phyloP scores from a whole-genome alignment of 2,888 invertebrate species.

The Dicycla oo region DNA sequence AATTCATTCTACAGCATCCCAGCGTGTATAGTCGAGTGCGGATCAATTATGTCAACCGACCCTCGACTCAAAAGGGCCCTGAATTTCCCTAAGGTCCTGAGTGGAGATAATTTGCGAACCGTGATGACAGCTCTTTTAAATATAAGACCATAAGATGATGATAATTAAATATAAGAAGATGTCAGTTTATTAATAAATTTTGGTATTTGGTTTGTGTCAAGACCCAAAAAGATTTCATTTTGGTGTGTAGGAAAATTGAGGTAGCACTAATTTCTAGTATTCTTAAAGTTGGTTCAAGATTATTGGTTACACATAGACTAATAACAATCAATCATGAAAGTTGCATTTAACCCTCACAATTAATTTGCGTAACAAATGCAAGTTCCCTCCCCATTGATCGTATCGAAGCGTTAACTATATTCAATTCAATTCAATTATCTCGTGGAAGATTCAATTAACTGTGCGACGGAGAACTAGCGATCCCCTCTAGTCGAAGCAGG shows the following conservation, averaged over 20 bases:
- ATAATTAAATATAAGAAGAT: constrained; percentile 24
- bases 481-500: constrained; percentile 29
- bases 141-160: constrained; percentile 25
- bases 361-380: constrained; percentile 33
- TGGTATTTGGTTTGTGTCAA: constrained; percentile 7
- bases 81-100: constrained; percentile 42
- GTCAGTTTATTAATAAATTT: constrained; percentile 33
- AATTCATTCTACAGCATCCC: constrained; percentile 27
- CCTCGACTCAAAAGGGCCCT: constrained; percentile 40
- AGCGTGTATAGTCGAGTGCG: constrained; percentile 40
- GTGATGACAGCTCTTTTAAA: constrained; percentile 47
- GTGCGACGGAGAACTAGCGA: constrained; percentile 30
- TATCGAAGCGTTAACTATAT: constrained; percentile 48
- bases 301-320: neutral
- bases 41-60: constrained; percentile 50
- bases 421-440: constrained; percentile 58
- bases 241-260: neutral
- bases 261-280: neutral
- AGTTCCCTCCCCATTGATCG: constrained; percentile 37
- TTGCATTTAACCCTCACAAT: constrained; percentile 27
- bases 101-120: constrained; percentile 48
- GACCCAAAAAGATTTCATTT: neutral
- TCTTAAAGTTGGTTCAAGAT: neutral
- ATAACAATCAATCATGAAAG: constrained; percentile 23
- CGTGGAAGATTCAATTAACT: constrained; percentile 58